Conservation (phyloP, 2,797 vertebrate species). For the Delichon dasypus region DNA sequence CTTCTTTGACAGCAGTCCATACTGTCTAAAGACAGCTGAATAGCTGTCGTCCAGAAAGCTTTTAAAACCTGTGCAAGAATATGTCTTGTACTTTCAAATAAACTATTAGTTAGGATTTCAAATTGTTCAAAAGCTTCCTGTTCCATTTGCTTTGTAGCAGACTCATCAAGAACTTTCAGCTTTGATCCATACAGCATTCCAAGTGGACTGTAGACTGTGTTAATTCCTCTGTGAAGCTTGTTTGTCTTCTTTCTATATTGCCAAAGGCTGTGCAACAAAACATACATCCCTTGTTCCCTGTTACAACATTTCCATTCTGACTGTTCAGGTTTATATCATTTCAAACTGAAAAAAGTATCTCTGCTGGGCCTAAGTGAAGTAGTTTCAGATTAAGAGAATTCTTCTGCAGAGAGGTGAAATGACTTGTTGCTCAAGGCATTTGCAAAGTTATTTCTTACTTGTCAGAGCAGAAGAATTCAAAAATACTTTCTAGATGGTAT, state of each 20-base stretch:
- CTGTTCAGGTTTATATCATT: background rate
- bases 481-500: background rate
- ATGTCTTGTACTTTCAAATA: background rate
- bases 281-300: background rate
- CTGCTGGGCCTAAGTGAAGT: background rate
- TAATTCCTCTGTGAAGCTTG: background rate
- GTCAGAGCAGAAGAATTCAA: background rate
- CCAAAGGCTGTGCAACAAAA: background rate
- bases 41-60: background rate
- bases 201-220: background rate
- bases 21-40: background rate
- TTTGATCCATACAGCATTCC: background rate
- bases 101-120: background rate
- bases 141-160: background rate
- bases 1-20: background rate
- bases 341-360: background rate
- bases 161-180: background rate
- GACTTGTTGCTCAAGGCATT: background rate
- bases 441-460: background rate
- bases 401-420: background rate
- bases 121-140: background rate
- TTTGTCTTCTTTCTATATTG: background rate
- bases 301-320: background rate
- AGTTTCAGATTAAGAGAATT: background rate
- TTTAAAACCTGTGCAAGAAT: background rate